Evolutionary conservation across 1,140 invertebrate species (phyloP).

Genomic region (Zaprionus africanus): DNA sequence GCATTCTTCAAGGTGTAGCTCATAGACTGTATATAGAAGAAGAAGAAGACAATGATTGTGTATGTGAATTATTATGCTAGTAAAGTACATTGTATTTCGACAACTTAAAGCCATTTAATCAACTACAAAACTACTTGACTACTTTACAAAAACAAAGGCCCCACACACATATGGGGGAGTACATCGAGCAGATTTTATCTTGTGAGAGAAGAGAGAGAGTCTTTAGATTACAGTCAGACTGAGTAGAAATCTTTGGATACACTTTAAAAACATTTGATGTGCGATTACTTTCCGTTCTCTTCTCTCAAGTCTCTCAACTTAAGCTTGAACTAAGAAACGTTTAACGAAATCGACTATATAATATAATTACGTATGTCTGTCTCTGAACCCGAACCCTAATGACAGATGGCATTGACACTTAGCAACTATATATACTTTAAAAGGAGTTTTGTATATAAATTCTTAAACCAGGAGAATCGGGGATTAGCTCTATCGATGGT

Average conservation of each 20-base stretch:
- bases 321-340: neutral
- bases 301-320: neutral
- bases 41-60: conserved; percentile 31
- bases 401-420: conserved; percentile 8
- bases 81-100: conserved; percentile 30
- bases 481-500: conserved; percentile 76
- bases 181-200: no score
- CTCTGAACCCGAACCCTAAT: neutral
- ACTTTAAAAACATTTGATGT: neutral
- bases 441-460: neutral
- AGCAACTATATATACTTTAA: neutral
- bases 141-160: conserved; percentile 19
- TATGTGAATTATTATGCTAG: conserved; percentile 18
- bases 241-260: conserved; percentile 2
- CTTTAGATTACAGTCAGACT: neutral
- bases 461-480: neutral
- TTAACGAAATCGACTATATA: conserved; percentile 2
- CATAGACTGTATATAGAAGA: conserved; percentile 44
- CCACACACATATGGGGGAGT: neutral
- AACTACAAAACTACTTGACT: conserved; percentile 36
- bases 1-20: conserved; percentile 63
- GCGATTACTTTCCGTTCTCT: conserved; percentile 3
- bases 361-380: neutral
- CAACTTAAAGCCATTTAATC: conserved; percentile 41
- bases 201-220: neutral